phyloP scores from a whole-genome alignment of 2,888 invertebrate genomes.

The Phania funesta region DNA sequence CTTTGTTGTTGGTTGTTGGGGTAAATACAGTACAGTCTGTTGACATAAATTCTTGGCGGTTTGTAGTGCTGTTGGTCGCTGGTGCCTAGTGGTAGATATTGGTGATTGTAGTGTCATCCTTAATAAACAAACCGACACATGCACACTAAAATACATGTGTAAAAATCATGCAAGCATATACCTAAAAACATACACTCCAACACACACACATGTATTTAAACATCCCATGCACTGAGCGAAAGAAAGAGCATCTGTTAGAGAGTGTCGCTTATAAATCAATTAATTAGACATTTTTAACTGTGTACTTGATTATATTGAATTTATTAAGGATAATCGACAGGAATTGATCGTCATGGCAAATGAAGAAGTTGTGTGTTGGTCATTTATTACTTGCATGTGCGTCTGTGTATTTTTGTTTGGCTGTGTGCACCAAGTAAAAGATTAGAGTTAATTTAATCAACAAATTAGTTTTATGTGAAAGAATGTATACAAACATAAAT shows the following conservation, averaged over 20 bases:
- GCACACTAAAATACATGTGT: neutral
- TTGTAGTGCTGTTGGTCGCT: constrained; percentile 17
- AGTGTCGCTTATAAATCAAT: constrained; percentile 63
- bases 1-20: constrained; percentile 34
- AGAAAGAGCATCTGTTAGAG: constrained; percentile 51
- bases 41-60: constrained; percentile 50
- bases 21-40: constrained; percentile 45
- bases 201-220: neutral
- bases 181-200: neutral
- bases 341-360: constrained; percentile 51
- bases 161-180: constrained; percentile 8
- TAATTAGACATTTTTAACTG: constrained; percentile 64
- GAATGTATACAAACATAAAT: neutral
- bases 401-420: neutral
- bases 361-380: constrained; percentile 8
- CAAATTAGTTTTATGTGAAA: constrained; percentile 22
- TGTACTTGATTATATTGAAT: constrained; percentile 55
- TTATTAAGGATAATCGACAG: constrained; percentile 60
- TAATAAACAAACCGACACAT: constrained; percentile 45
- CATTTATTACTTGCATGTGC: neutral
- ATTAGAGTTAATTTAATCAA: constrained; percentile 49
- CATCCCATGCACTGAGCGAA: neutral
- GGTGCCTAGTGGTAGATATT: constrained; percentile 17
- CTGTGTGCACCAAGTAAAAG: neutral
- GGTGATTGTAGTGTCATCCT: constrained; percentile 44